Evolutionary conservation across 2,797 vertebrate species (phyloP).

Genomic region (Octomys mimax): DNA sequence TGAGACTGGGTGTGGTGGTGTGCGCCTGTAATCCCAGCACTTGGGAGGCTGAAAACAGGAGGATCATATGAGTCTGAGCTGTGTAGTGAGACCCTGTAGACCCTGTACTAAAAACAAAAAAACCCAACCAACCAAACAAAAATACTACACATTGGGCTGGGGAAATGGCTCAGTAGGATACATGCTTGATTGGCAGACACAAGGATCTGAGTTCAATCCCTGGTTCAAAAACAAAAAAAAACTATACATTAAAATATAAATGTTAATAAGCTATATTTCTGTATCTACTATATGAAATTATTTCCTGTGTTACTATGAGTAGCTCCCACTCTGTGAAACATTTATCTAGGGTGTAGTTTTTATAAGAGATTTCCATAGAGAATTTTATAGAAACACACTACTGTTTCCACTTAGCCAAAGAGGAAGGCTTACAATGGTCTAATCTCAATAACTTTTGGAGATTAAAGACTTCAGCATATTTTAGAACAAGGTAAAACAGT

Average conservation of each 20-base stretch:
- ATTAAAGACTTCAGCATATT: background rate
- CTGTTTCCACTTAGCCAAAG: background rate
- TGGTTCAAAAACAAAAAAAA: too few relatives aligned
- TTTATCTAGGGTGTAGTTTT: background rate
- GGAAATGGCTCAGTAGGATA: too few relatives aligned
- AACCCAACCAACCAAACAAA: too few relatives aligned
- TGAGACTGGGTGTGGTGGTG: too few relatives aligned
- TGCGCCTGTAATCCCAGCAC: too few relatives aligned
- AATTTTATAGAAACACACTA: background rate
- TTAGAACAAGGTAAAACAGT: slow-evolving; percentile 32
- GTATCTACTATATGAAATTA: slow-evolving; percentile 7
- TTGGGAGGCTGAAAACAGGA: too few relatives aligned
- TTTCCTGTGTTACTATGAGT: background rate
- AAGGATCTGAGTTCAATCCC: too few relatives aligned
- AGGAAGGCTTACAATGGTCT: background rate
- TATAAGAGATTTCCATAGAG: background rate
- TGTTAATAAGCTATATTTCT: slow-evolving; percentile 33
- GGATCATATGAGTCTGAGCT: too few relatives aligned
- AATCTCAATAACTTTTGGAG: background rate
- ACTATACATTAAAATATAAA: slow-evolving; percentile 45
- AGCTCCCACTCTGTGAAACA: background rate
- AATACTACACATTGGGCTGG: too few relatives aligned
- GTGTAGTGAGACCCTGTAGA: too few relatives aligned
- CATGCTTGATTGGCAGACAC: too few relatives aligned
- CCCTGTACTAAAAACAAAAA: too few relatives aligned